Base-by-base conservation (phyloP, 2,888 invertebrate species). In the Aleiodes testaceus region DNA sequence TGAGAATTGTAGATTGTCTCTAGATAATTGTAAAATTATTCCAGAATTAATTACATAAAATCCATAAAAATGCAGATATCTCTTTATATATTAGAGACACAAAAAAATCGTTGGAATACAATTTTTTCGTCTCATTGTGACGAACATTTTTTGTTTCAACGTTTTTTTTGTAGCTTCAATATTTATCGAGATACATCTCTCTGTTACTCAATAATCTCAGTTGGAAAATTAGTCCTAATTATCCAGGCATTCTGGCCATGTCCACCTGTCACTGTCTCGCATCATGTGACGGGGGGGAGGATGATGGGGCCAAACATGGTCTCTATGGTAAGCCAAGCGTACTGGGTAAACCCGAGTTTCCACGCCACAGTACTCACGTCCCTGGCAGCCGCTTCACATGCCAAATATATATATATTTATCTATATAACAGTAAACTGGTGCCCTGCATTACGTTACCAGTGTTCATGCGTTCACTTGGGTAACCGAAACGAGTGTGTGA, bases 401-500 rank as follows among this genome's bases (percentile, higher is more conserved):
- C 53, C 45, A 63, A 45, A 44, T 45, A 20, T 20, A n/a, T 63
- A n/a, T 45, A 63, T 63, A 63, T 12, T 14, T 63, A 63, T 63
- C 12, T 63, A 63, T 63, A 45, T 63, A 45, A 63, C 44, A 63
- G 45, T 63, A 63, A 45, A 63, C 45, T 63, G 45, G 20, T 45
- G 45, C 44, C 63, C 44, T 63, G 63, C 63, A 47, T 63, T 63
- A 63, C 45, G 44, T 45, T 63, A 63, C 63, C 12, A 45, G 26
- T 63, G 45, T 36, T 12, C 52, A 59, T 12, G 63, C 63, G 64
- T 12, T 64, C 36, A 45, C 20, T 64, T 65, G 68, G 66, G 59
- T 66, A 70, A 65, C 70, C 70, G 61, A 71, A 74, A 66, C 66
- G 64, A 36, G 66, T 63, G 47, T 72, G 70, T 74, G 75, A 75